Conservation (phyloP, 2,113 vertebrate genomes). For the Epinephelus fuscoguttatus region DNA sequence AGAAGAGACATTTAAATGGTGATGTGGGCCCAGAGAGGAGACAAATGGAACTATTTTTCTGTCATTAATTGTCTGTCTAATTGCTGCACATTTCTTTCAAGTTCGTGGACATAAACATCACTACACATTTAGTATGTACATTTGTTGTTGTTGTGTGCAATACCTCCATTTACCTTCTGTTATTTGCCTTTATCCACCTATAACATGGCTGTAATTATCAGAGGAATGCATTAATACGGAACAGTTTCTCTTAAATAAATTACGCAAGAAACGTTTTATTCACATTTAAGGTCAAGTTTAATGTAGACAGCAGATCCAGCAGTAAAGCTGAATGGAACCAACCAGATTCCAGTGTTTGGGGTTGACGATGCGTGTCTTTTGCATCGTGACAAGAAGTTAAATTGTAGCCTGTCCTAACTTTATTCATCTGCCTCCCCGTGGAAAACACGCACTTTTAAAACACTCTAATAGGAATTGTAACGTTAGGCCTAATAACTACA, state of each 20-base stretch:
- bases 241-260: not conserved
- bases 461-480: too few species aligned
- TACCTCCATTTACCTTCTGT: not conserved
- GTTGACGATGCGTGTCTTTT: not conserved
- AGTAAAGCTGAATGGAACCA: not conserved
- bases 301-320: not conserved
- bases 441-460: not conserved
- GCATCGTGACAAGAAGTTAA: not conserved
- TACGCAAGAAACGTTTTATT: not conserved
- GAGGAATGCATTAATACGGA: not conserved
- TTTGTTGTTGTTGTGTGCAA: not conserved
- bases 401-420: not conserved
- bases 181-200: not conserved
- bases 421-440: not conserved
- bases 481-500: too few species aligned
- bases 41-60: not conserved
- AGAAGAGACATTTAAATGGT: not conserved
- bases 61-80: not conserved
- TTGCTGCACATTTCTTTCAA: not conserved
- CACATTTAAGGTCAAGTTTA: not conserved
- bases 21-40: not conserved
- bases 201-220: not conserved
- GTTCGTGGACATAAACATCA: not conserved
- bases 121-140: too few species aligned
- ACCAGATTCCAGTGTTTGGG: not conserved